Percentiles rank a stretch among this genome's conserved stretches.
Conservation (phyloP, 2,888 invertebrate genomes). For the Cylindroiulus punctatus region DNA sequence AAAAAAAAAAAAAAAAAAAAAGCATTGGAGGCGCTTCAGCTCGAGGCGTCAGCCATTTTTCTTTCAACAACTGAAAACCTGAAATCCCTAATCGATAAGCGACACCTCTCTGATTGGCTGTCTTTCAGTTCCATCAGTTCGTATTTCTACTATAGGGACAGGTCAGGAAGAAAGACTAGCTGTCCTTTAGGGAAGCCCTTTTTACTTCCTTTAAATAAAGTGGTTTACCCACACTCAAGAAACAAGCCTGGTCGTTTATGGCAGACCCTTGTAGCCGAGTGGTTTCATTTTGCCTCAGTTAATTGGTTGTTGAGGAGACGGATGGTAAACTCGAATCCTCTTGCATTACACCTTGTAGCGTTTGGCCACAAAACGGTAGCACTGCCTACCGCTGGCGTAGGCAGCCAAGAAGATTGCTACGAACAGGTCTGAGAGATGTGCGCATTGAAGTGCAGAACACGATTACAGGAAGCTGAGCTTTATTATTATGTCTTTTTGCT, state of each 20-base stretch:
- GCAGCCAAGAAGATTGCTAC: background rate
- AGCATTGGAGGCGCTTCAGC: too few relatives aligned
- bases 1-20: too few relatives aligned
- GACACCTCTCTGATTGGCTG: too few relatives aligned
- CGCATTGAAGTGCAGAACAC: constrained; percentile 50
- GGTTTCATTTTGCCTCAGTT: constrained; percentile 46
- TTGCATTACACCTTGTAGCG: constrained; percentile 36
- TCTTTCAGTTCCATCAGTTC: too few relatives aligned
- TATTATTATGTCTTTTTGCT: constrained; percentile 51
- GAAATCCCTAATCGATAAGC: too few relatives aligned
- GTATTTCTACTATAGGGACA: too few relatives aligned
- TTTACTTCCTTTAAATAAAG: too few relatives aligned
- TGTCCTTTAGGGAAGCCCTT: too few relatives aligned
- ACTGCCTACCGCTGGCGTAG: background rate
- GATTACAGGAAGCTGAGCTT: constrained; percentile 48
- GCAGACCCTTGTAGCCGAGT: background rate
- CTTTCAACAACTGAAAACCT: too few relatives aligned
- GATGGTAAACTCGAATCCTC: constrained; percentile 50
- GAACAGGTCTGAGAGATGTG: constrained; percentile 41
- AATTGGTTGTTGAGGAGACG: constrained; percentile 3
- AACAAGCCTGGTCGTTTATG: background rate
- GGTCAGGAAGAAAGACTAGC: too few relatives aligned
- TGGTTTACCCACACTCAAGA: too few relatives aligned
- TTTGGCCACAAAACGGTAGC: constrained; percentile 40
- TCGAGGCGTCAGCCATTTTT: too few relatives aligned